Evolutionary conservation across 2,888 invertebrate species (phyloP), one percentile per base, ranked within the genome.

Genomic region (Exocentrus adspersus): DNA sequence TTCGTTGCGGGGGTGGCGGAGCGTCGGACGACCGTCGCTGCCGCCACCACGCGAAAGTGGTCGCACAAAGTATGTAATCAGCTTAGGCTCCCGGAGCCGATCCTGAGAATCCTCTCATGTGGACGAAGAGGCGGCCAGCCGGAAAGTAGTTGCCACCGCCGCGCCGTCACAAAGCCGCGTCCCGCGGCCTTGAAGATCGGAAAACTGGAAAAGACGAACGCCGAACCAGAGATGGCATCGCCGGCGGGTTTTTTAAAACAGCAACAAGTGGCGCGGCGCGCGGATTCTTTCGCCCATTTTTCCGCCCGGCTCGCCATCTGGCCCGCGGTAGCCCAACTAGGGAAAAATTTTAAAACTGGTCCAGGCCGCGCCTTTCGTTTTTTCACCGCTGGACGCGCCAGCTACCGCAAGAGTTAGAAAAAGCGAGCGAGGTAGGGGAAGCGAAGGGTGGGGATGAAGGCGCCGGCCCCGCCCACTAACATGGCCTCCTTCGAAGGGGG

Each of bases 401-500:
- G 80, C 79, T 80, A 75, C 79, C 77, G 59, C 72, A 72, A 64
- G 69, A 64, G 65, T 62, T 67, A 59, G 57, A 64, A 68, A 76
- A 75, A 74, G n/a, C 37, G n/a, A n/a, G n/a, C 46, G 30, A 6
- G 21, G 7, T 10, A 14, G 46, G 72, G 73, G 69, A 58, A 69
- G 70, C 68, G 72, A 72, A 71, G n/a, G 68, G 64, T 67, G 56
- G 65, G 70, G 71, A 77, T 79, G 76, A 64, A 67, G 76, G 72
- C 71, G 58, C 51, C 63, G 76, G 78, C 81, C 78, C 82, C 83
- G 81, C 83, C 83, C 76, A 76, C n/a, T 79, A 81, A 81, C 80
- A 82, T 83, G 83, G 82, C 82, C 78, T 81, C 82, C 81, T 80
- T 80, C 76, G 78, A 78, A 79, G 81, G 81, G 81, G 80, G 77